phyloP scores from a whole-genome alignment of 2,113 vertebrate species.

The Crotalus horridus region DNA sequence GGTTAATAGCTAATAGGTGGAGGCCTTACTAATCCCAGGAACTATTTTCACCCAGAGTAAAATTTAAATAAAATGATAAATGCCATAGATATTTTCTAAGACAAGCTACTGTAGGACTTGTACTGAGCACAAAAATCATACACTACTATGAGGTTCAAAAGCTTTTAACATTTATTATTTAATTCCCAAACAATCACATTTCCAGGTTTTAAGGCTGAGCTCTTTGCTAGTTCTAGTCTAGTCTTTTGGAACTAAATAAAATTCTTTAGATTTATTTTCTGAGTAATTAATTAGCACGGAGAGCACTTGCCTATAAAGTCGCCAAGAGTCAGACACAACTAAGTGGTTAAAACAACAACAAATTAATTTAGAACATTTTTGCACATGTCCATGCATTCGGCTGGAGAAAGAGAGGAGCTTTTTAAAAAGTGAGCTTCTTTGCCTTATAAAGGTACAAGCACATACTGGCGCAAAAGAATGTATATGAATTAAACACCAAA shows the following conservation, averaged over 20 bases:
- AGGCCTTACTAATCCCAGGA: no score
- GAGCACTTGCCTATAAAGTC: neutral
- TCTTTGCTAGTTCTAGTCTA: neutral
- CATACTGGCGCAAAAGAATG: neutral
- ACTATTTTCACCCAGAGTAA: neutral
- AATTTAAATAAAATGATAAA: neutral
- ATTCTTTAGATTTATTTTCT: neutral
- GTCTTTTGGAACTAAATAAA: neutral
- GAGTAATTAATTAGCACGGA: neutral
- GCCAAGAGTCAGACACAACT: neutral
- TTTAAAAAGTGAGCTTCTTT: neutral
- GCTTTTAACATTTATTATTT: neutral
- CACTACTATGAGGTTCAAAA: neutral
- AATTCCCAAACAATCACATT: neutral
- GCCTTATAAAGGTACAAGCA: neutral
- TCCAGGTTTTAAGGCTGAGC: neutral
- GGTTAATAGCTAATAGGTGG: neutral
- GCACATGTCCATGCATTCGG: neutral
- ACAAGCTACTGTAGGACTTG: neutral
- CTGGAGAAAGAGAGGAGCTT: fast-evolving
- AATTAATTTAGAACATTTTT: neutral
- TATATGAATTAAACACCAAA: neutral
- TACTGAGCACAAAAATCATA: neutral
- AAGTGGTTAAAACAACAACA: neutral
- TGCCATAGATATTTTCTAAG: neutral